Evolutionary conservation across 2,888 invertebrate species (phyloP), one percentile per base, ranked within the genome.

Genomic region (Torymus auratus): DNA sequence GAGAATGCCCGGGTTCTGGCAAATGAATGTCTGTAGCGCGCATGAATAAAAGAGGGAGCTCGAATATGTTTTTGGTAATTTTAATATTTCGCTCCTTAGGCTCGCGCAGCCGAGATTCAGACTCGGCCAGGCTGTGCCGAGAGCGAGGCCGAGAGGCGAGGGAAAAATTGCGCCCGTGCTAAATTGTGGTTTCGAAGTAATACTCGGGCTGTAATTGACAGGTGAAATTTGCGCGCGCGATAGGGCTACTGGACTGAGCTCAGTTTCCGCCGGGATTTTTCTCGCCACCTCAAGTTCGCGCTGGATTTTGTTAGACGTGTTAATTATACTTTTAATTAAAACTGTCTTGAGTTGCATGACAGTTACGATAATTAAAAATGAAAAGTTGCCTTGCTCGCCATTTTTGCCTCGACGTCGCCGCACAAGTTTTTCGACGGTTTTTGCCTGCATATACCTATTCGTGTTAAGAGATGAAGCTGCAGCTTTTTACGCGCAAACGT

Each of bases 311-410:
- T 53, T 64, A 56, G 69, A 41, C 23, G 23, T 15, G 50, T 76
- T 28, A 64, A 77, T 77, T 69, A 70, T 64, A 5, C n/a, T 56
- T 68, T n/a, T 70, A 76, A 62, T 76, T 55, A 64, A 50, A 58
- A 14, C 55, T 17, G 50, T 28, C 50, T 50, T 3, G 20, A 7
- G 3, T 17, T 10, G 2, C 2, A 2, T 17, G 15, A 7, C 11
- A 20, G n/a, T 55, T 53, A 23, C 20, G 4, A 55, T 53, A 53
- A 28, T 28, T 28, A 28, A 28, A 28, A 28, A 28, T 2, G 28
- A 28, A 28, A 28, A 28, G 28, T 28, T 28, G 28, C 28, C 28
- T 28, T 28, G 28, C 28, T 28, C 28, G 28, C 28, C 28, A 7
- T 2, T 28, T 28, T 28, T 28, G 28, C 28, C 28, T 28, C 28